Conservation (phyloP, 1,140 invertebrate species). For the Acarapis woodi region DNA sequence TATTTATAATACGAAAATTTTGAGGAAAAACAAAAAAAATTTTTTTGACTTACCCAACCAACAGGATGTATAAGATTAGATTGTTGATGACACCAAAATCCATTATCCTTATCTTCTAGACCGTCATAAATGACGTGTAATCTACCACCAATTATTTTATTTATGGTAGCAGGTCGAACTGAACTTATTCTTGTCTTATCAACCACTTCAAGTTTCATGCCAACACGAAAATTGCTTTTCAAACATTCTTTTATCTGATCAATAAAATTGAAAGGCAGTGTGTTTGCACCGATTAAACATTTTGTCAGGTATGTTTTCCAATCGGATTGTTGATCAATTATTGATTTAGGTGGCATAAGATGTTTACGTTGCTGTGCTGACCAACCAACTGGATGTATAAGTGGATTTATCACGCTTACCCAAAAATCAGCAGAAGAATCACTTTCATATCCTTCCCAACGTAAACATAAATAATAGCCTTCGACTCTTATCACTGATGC, state of each 20-base stretch:
- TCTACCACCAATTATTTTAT: conserved; percentile 64
- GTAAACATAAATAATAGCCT: conserved; percentile 58
- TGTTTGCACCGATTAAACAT: conserved; percentile 62
- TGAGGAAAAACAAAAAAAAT: too few relatives aligned
- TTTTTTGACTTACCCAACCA: too few relatives aligned
- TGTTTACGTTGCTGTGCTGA: conserved; percentile 79
- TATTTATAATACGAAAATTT: too few relatives aligned
- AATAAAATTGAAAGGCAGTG: conserved; percentile 66
- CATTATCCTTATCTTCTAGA: conserved; percentile 34
- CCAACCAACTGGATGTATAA: conserved; percentile 79
- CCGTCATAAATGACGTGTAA: conserved; percentile 69
- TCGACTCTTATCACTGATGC: conserved; percentile 64
- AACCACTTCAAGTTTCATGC: conserved; percentile 46
- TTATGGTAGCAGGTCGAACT: conserved; percentile 60
- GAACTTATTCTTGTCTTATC: conserved; percentile 78
- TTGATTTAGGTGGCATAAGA: conserved; percentile 52
- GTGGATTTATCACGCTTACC: conserved; percentile 65
- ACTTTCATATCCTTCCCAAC: conserved; percentile 74
- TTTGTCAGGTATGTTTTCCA: conserved; percentile 83
- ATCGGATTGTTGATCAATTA: conserved; percentile 63
- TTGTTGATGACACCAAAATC: conserved; percentile 84
- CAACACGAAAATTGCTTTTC: conserved; percentile 2
- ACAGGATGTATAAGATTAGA: conserved; percentile 77
- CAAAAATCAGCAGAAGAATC: conserved; percentile 60
- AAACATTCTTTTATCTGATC: conserved; percentile 13